These are phyloP conservation scores for Melipona quadrifasciata DNA, from an alignment of 1,140 invertebrate species.

Conservation along the genomic window DNA sequence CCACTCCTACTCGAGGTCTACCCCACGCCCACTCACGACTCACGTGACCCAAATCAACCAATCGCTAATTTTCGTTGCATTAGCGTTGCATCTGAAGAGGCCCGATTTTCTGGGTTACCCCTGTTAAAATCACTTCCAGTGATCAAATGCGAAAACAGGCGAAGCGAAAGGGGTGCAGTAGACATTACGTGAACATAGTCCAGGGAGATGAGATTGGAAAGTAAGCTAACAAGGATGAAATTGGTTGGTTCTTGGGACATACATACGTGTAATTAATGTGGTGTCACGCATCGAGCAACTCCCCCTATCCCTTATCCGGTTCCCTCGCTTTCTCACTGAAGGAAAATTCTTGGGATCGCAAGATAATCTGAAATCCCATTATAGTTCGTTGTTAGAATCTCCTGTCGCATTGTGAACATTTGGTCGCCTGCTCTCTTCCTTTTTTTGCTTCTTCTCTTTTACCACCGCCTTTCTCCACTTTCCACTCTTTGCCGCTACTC, in stretches of 20 bases:
- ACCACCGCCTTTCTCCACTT: neutral
- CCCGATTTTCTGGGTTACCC: too few relatives aligned
- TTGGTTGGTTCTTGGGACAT: slow-evolving; percentile 37
- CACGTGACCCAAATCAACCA: too few relatives aligned
- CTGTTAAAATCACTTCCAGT: too few relatives aligned
- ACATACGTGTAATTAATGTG: slow-evolving; percentile 63
- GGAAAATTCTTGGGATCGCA: slow-evolving; percentile 44
- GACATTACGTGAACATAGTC: neutral
- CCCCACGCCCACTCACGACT: too few relatives aligned
- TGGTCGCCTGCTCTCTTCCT: slow-evolving; percentile 19
- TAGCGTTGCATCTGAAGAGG: too few relatives aligned
- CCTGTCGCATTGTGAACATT: slow-evolving; percentile 48
- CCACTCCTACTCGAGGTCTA: too few relatives aligned
- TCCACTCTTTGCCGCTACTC: neutral
- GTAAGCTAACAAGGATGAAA: neutral
- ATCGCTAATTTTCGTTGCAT: too few relatives aligned
- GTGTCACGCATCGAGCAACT: slow-evolving; percentile 55
- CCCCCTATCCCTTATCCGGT: slow-evolving; percentile 12
- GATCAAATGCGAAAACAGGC: neutral
- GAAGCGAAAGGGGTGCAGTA: neutral
- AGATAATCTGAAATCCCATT: slow-evolving; percentile 72
- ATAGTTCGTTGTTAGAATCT: slow-evolving; percentile 67
- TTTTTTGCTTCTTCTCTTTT: slow-evolving; percentile 44
- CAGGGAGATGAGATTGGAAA: neutral
- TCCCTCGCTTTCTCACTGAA: slow-evolving; percentile 14